Evolutionary conservation across 2,113 vertebrate species (phyloP).

Genomic region (Euleptes europaea): DNA sequence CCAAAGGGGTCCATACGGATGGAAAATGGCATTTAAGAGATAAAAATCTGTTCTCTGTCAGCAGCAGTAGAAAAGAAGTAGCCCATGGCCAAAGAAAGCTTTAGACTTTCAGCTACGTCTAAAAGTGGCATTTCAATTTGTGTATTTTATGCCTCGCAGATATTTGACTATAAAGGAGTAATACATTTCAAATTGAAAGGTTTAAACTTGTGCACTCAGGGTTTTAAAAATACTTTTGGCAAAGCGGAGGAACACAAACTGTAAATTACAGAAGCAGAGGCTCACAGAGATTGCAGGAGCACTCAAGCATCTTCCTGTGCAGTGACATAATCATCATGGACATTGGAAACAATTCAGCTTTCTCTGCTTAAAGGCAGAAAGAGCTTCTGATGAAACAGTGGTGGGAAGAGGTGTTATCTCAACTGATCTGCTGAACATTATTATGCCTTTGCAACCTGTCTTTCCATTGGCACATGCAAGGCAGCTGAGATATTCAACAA

Average conservation of each 20-base stretch:
- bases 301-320: not conserved
- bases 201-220: constrained; percentile 62
- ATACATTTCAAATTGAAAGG: constrained; percentile 66
- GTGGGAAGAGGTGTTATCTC: not conserved
- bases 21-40: constrained; percentile 61
- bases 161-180: constrained; percentile 72
- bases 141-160: constrained; percentile 67
- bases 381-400: not conserved
- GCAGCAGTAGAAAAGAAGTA: constrained; percentile 36
- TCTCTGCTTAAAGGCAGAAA: constrained; percentile 42
- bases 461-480: not conserved
- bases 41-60: constrained; percentile 57
- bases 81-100: constrained; percentile 54
- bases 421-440: not conserved
- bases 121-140: constrained; percentile 67
- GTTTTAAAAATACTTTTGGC: constrained; percentile 42
- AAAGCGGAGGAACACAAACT: constrained; percentile 59
- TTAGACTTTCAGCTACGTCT: constrained; percentile 54
- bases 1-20: constrained; percentile 33
- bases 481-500: too few relatives aligned
- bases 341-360: not conserved
- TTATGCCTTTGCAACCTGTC: not conserved
- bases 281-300: constrained; percentile 13
- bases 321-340: not conserved
- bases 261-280: constrained; percentile 66